These are phyloP conservation scores for Phorcus lineatus DNA, from an alignment of 2,888 invertebrate species.

Conservation along the genomic window DNA sequence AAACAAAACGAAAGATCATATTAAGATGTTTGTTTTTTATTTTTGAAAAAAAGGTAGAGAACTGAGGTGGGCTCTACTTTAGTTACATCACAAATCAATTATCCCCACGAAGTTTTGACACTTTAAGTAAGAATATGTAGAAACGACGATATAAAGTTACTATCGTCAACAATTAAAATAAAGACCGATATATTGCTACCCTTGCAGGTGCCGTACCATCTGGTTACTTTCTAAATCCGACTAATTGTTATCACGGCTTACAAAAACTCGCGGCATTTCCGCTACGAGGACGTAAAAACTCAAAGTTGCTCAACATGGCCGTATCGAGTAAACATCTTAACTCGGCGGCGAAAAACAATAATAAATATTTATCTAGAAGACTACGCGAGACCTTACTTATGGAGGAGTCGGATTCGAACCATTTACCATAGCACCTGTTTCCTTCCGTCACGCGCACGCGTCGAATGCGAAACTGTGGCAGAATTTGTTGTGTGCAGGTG, in stretches of 20 bases:
- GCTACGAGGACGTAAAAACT: background rate
- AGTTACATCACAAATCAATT: too few relatives aligned
- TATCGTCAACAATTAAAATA: too few relatives aligned
- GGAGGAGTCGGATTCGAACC: background rate
- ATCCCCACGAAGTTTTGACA: too few relatives aligned
- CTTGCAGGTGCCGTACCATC: background rate
- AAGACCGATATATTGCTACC: background rate
- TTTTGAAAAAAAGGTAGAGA: too few relatives aligned
- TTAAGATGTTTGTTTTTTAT: too few relatives aligned
- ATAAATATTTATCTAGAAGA: slow-evolving; percentile 5
- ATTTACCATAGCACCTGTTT: background rate
- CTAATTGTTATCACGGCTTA: background rate
- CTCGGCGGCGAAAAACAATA: background rate
- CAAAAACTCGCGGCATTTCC: background rate
- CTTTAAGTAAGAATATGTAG: too few relatives aligned
- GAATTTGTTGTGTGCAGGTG: slow-evolving; percentile 13
- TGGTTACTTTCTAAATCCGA: background rate
- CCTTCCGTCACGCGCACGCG: slow-evolving; percentile 1
- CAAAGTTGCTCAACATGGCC: background rate
- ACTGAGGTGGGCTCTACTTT: too few relatives aligned
- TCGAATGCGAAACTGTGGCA: slow-evolving; percentile 6
- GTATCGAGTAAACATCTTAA: slow-evolving; percentile 1
- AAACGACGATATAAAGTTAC: too few relatives aligned
- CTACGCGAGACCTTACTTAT: background rate
- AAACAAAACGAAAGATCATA: too few relatives aligned